A percentile compares a stretch with the other conserved stretches of the same genome.
phyloP scores from a whole-genome alignment of 2,797 vertebrate species.

The Myotis planiceps region DNA sequence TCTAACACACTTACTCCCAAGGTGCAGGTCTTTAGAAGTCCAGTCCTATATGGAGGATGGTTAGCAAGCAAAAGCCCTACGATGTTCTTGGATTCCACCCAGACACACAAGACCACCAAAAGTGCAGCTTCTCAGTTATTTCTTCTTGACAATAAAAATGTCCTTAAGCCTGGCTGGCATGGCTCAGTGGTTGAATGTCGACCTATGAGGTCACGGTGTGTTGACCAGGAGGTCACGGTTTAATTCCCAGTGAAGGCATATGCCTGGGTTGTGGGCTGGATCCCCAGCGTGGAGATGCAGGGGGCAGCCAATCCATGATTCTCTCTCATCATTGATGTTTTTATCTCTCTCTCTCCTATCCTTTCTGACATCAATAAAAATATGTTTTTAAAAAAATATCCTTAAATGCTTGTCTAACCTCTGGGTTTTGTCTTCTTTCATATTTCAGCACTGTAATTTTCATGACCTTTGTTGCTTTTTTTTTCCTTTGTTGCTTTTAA shows the following conservation, averaged over 20 bases:
- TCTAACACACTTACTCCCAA: not conserved
- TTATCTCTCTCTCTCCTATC: no score
- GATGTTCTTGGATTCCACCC: not conserved
- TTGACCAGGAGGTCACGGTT: no score
- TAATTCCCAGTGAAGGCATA: no score
- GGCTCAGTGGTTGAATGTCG: no score
- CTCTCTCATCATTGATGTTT: no score
- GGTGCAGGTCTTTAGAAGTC: not conserved
- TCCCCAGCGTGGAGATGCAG: no score
- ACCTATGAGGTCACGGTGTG: no score
- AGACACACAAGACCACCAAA: not conserved
- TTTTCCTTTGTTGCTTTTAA: not conserved
- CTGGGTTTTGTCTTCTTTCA: not conserved
- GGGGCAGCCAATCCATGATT: no score
- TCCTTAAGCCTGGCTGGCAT: not conserved
- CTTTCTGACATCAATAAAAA: no score
- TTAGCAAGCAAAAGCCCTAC: not conserved
- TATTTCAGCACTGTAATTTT: not conserved
- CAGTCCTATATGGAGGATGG: not conserved
- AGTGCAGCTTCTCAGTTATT: not conserved
- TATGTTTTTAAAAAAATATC: not conserved
- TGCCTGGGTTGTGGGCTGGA: no score
- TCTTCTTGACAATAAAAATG: not conserved
- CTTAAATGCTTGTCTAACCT: not conserved
- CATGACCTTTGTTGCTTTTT: not conserved